Evolutionary conservation across 2,888 invertebrate species (phyloP).

Genomic region (Drosophila putrida): DNA sequence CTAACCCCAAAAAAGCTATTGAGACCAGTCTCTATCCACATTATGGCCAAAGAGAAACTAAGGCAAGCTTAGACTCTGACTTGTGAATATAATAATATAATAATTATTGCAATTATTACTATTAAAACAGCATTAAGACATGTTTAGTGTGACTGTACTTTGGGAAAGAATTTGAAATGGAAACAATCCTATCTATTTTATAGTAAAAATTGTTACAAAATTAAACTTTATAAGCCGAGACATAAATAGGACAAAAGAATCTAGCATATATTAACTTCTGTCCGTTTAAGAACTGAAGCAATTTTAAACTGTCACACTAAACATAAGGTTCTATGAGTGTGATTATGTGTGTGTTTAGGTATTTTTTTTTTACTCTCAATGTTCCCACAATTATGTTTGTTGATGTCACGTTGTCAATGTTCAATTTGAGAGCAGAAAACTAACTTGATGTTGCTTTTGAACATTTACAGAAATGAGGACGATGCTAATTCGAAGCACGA

Average conservation of each 20-base stretch:
- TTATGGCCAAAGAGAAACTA: conserved; percentile 13
- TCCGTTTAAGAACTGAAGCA: background rate
- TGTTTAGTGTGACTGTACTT: conserved; percentile 20
- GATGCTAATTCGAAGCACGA: conserved; percentile 86
- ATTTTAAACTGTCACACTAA: conserved; percentile 34
- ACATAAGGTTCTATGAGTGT: conserved; percentile 38
- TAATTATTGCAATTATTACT: conserved; percentile 4
- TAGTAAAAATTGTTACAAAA: too few relatives aligned
- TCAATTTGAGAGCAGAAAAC: background rate
- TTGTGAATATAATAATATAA: conserved; percentile 1
- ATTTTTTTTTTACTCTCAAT: conserved; percentile 11
- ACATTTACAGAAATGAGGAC: conserved; percentile 83
- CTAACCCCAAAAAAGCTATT: conserved; percentile 43
- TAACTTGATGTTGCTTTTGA: background rate
- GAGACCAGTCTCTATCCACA: conserved; percentile 43
- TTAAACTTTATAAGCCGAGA: too few relatives aligned
- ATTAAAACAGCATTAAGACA: background rate
- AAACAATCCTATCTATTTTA: too few relatives aligned
- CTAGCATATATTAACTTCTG: background rate
- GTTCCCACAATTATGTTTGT: conserved; percentile 4
- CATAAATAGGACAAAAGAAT: background rate
- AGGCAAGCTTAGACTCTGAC: conserved; percentile 3
- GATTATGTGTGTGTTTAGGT: conserved; percentile 36
- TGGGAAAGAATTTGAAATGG: background rate
- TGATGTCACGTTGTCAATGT: conserved; percentile 1